Evolutionary conservation across 2,797 vertebrate species (phyloP).

Genomic region (Catamblyrhynchus diadema): DNA sequence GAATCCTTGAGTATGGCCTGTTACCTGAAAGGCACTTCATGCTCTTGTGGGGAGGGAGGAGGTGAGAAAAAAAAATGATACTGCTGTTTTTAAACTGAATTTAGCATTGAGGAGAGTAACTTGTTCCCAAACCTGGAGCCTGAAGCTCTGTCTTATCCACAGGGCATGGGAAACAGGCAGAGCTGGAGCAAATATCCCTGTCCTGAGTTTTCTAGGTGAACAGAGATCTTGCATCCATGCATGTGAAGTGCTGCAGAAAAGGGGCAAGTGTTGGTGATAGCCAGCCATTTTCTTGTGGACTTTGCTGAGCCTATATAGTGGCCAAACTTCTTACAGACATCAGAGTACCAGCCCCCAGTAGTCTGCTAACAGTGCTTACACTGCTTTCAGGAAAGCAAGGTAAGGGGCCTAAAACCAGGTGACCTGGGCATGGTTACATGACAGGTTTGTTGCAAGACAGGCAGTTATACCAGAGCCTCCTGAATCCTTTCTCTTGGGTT

Average conservation of each 20-base stretch:
- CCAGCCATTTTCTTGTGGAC: background rate
- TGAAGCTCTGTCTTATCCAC: background rate
- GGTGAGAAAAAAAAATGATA: background rate
- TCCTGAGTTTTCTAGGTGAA: background rate
- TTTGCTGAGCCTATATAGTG: background rate
- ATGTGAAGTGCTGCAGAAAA: background rate
- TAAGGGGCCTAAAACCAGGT: background rate
- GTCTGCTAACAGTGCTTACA: background rate
- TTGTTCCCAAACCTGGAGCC: background rate
- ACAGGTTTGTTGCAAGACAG: background rate
- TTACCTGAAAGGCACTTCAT: constrained; percentile 32
- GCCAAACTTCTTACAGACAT: background rate
- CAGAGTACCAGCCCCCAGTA: background rate
- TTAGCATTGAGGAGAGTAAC: background rate
- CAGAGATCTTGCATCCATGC: background rate
- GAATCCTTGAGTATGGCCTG: constrained; percentile 15
- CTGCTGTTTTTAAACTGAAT: background rate
- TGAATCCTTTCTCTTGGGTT: background rate
- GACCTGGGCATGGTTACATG: background rate
- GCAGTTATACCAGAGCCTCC: background rate
- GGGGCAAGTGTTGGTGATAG: too few species aligned
- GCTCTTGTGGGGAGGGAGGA: background rate
- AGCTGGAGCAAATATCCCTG: background rate
- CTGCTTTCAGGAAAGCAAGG: background rate
- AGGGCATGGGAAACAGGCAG: background rate